Evolutionary conservation across 2,888 invertebrate genomes (phyloP).

Genomic region (Leucania comma): DNA sequence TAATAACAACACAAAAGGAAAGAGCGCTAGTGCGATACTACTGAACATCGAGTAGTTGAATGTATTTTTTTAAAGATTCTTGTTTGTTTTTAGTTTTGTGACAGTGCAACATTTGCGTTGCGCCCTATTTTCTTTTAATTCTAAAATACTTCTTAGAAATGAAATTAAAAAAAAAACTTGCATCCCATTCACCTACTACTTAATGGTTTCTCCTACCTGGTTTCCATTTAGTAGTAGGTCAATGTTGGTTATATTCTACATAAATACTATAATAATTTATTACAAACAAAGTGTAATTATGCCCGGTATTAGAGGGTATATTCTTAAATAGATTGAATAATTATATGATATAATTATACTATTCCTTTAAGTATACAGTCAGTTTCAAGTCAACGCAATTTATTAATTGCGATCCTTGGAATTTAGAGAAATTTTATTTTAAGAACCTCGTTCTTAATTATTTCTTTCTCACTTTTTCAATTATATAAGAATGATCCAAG

Average conservation of each 20-base stretch:
- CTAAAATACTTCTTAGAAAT: background rate
- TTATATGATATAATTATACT: background rate
- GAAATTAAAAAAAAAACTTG: background rate
- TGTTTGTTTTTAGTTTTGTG: slow-evolving; percentile 7
- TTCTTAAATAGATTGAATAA: slow-evolving; percentile 6
- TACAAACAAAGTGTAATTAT: background rate
- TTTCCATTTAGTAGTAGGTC: too few relatives aligned
- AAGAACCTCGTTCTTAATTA: background rate
- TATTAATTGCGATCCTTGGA: background rate
- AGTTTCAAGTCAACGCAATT: background rate
- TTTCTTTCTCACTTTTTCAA: background rate
- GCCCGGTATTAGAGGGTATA: too few relatives aligned
- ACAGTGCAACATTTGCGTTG: slow-evolving; percentile 10
- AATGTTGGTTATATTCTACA: background rate
- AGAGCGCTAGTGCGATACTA: background rate
- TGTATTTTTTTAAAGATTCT: slow-evolving; percentile 3
- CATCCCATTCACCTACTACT: too few relatives aligned
- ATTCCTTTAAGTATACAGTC: slow-evolving; percentile 2
- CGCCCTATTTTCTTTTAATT: too few relatives aligned
- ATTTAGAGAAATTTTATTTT: background rate
- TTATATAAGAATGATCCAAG: background rate
- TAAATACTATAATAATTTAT: background rate
- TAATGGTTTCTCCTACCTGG: too few relatives aligned
- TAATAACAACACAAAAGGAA: background rate
- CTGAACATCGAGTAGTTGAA: background rate